phyloP scores from a whole-genome alignment of 2,113 vertebrate species.

The rabbit (Oryctolagus cuniculus) region mOryCun1.1 NC_091434.1:2606501-2607000 shows the following conservation, averaged over 20 bases:
- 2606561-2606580: rapidly evolving
- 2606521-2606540: not conserved
- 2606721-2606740: not conserved
- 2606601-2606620: not conserved
- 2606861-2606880: constrained; percentile 84
- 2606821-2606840: constrained; percentile 22
- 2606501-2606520: not conserved
- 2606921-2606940: not conserved
- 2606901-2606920: constrained; percentile 37
- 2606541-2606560: rapidly evolving
- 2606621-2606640: not conserved
- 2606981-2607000: not conserved
- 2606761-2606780: constrained; percentile 57
- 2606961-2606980: not conserved
- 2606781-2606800: not conserved
- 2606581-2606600: rapidly evolving
- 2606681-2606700: rapidly evolving
- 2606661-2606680: not conserved
- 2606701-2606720: rapidly evolving
- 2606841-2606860: constrained; percentile 73
- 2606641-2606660: not conserved
- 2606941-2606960: not conserved
- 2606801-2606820: not conserved
- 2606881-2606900: constrained; percentile 79
- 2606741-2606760: not conserved